A percentile compares a stretch with the other conserved stretches of the same genome.
phyloP scores from a whole-genome alignment of 2,113 vertebrate species.

The Pachyramphus minor region DNA sequence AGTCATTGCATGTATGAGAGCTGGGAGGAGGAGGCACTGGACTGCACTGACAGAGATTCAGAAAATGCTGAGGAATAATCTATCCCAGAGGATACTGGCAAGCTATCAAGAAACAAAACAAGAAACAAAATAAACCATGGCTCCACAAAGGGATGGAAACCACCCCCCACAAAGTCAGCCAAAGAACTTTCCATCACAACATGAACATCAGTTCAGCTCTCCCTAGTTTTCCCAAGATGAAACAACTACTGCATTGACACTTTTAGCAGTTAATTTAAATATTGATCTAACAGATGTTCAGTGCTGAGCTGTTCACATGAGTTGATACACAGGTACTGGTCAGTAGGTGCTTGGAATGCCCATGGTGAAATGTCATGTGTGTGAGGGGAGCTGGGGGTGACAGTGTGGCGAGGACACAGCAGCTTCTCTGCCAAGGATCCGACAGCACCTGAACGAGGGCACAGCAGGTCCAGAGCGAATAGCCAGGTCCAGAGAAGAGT shows the following conservation, averaged over 20 bases:
- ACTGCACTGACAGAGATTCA: background rate
- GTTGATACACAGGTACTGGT: background rate
- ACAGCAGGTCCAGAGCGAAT: background rate
- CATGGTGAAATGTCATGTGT: fast-evolving
- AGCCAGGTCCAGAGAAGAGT: background rate
- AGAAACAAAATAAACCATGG: constrained; percentile 49
- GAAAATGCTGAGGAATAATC: constrained; percentile 51
- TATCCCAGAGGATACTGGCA: constrained; percentile 33
- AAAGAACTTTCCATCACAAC: constrained; percentile 58
- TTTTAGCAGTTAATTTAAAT: background rate
- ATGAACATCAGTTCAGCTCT: background rate
- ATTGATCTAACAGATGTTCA: background rate
- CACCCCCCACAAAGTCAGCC: constrained; percentile 53
- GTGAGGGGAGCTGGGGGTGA: background rate
- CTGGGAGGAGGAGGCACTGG: background rate
- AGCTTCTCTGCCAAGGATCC: background rate
- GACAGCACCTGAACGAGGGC: fast-evolving
- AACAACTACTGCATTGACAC: background rate
- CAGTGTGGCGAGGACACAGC: background rate
- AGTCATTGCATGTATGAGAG: constrained; percentile 20
- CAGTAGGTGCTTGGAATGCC: background rate
- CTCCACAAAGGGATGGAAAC: constrained; percentile 31
- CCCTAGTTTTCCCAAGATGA: constrained; percentile 43
- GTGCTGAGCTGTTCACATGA: background rate
- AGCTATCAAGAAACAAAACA: constrained; percentile 14